Percentiles rank a stretch among this genome's conserved stretches.
These are phyloP conservation scores for Leptonema lineaticorne DNA, from an alignment of 1,140 invertebrate genomes.

Conservation along the genomic window DNA sequence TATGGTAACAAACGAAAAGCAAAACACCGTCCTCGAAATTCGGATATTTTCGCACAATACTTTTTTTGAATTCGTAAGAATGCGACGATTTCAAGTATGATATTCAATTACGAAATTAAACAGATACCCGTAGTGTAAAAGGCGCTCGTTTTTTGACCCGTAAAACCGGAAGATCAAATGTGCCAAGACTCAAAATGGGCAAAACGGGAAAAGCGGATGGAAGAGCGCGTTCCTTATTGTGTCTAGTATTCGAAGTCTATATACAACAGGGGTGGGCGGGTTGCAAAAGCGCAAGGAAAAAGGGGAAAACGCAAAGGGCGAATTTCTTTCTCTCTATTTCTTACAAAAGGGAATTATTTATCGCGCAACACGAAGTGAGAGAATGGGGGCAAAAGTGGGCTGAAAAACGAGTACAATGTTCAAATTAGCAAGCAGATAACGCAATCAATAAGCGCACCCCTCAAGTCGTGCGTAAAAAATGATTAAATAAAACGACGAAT, in stretches of 20 bases:
- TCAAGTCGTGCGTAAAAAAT: constrained; percentile 23
- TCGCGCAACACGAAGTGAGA: neutral
- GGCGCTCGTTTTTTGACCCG: constrained; percentile 5
- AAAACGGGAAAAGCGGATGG: too few relatives aligned
- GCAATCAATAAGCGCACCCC: neutral
- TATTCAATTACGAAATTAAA: constrained; percentile 11
- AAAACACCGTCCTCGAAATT: too few relatives aligned
- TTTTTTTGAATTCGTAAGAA: too few relatives aligned
- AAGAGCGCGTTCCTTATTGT: too few relatives aligned
- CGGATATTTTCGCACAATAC: too few relatives aligned
- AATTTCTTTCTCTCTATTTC: neutral
- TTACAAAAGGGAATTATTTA: constrained; percentile 10
- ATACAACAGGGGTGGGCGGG: neutral
- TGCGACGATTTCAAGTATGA: neutral
- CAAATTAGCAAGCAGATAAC: constrained; percentile 10
- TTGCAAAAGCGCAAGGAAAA: too few relatives aligned
- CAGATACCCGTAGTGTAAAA: neutral
- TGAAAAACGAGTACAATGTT: neutral
- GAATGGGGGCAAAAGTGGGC: neutral
- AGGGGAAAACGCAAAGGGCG: too few relatives aligned
- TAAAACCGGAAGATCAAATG: constrained; percentile 7
- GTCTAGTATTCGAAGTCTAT: neutral
- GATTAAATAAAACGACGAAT: constrained; percentile 14
- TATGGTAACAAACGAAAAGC: too few relatives aligned
- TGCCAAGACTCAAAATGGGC: neutral